A percentile compares a stretch with the other conserved stretches of the same genome.
These are phyloP conservation scores for Drosophila mettleri DNA, from an alignment of 2,888 invertebrate species.

Conservation along the genomic window DNA sequence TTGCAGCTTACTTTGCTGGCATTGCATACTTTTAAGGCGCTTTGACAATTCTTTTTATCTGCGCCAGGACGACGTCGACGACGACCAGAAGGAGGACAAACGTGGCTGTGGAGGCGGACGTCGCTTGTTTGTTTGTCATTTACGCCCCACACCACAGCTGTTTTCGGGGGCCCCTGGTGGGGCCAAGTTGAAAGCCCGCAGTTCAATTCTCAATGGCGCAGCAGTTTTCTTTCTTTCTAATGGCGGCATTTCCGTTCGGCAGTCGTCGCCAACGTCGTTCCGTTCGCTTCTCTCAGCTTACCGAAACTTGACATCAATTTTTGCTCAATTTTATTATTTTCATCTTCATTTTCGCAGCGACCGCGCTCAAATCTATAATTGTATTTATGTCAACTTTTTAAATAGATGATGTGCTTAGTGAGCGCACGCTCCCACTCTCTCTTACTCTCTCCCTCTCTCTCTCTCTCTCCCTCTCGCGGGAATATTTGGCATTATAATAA, in stretches of 20 bases:
- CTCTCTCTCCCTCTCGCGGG: constrained; percentile 4
- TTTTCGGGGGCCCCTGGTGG: constrained; percentile 30
- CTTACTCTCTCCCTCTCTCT: neutral
- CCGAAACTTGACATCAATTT: constrained; percentile 80
- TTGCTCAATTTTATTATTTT: constrained; percentile 81
- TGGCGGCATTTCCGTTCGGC: constrained; percentile 76
- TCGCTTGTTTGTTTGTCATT: constrained; percentile 80
- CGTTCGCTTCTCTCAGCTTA: constrained; percentile 30
- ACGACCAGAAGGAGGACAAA: neutral
- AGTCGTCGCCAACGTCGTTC: constrained; percentile 56
- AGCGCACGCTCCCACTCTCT: neutral
- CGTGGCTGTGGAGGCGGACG: constrained; percentile 58
- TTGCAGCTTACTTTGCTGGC: constrained; percentile 81
- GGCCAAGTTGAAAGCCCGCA: constrained; percentile 72
- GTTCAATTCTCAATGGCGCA: constrained; percentile 81
- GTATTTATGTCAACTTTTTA: constrained; percentile 81
- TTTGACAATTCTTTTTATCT: constrained; percentile 82
- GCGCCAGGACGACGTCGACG: constrained; percentile 59
- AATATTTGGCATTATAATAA: constrained; percentile 74
- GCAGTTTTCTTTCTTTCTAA: constrained; percentile 80
- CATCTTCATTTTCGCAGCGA: constrained; percentile 78
- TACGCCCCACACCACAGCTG: constrained; percentile 45
- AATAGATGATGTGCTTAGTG: constrained; percentile 80
- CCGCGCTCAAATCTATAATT: constrained; percentile 78
- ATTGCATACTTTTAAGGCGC: constrained; percentile 81